Conservation (phyloP, 2,797 vertebrate genomes). For the Kryptolebias ocellatus region DNA sequence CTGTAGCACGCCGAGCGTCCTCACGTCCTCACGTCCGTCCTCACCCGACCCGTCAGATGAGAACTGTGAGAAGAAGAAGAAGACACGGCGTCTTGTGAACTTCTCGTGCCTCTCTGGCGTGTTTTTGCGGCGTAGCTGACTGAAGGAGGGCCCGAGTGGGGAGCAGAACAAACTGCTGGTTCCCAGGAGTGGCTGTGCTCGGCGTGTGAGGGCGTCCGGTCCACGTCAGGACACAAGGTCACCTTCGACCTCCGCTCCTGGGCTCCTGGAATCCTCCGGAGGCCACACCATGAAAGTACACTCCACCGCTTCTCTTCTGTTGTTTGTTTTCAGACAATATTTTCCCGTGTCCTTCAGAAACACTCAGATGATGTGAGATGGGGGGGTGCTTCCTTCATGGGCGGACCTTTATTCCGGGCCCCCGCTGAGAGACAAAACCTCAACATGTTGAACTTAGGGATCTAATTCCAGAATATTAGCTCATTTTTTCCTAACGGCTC, state of each 20-base stretch:
- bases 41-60: conserved; percentile 52
- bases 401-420: conserved; percentile 63
- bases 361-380: conserved; percentile 52
- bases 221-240: conserved; percentile 39
- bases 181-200: conserved; percentile 55
- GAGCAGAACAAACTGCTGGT: conserved; percentile 68
- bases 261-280: conserved; percentile 60
- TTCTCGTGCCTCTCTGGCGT: conserved; percentile 68
- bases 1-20: conserved; percentile 69
- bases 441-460: conserved; percentile 85
- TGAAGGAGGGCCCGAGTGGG: conserved; percentile 53
- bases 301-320: conserved; percentile 65
- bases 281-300: conserved; percentile 71
- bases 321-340: conserved; percentile 58
- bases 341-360: conserved; percentile 70
- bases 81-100: conserved; percentile 64
- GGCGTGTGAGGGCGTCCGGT: conserved; percentile 50
- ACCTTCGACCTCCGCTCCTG: conserved; percentile 60
- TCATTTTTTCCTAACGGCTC: conserved; percentile 90
- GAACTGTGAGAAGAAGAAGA: conserved; percentile 60
- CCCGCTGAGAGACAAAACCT: conserved; percentile 70
- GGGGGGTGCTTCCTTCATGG: conserved; percentile 49
- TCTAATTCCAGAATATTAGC: conserved; percentile 85
- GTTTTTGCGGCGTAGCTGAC: conserved; percentile 61
- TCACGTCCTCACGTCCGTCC: conserved; percentile 53